A percentile compares a stretch with the other conserved stretches of the same genome.
These are phyloP conservation scores for Drosophila cracens DNA, from an alignment of 2,888 invertebrate genomes.

Conservation along the genomic window DNA sequence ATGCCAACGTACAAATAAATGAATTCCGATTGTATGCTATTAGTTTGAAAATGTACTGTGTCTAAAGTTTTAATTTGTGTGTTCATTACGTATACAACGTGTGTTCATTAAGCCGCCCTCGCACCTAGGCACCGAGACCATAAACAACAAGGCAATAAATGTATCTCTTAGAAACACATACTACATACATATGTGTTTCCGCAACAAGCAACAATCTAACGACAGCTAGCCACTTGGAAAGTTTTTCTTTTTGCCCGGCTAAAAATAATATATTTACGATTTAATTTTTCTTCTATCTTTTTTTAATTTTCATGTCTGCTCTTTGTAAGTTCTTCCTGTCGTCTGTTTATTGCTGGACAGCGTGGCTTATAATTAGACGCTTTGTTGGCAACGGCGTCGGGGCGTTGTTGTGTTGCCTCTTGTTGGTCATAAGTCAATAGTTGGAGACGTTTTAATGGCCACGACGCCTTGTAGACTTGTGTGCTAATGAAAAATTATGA, in stretches of 20 bases:
- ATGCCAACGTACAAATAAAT: conserved; percentile 62
- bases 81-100: conserved; percentile 46
- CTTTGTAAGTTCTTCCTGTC: conserved; percentile 48
- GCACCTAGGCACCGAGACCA: conserved; percentile 12
- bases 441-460: conserved; percentile 75
- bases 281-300: conserved; percentile 47
- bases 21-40: conserved; percentile 66
- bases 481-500: conserved; percentile 78
- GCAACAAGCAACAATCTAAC: conserved; percentile 25
- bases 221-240: conserved; percentile 26
- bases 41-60: conserved; percentile 57
- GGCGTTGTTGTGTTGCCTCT: conserved; percentile 29
- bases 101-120: conserved; percentile 56
- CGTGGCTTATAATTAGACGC: conserved; percentile 65
- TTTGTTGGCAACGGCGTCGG: conserved; percentile 26
- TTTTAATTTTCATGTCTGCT: conserved; percentile 51
- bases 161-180: conserved; percentile 23
- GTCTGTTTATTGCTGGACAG: conserved; percentile 36
- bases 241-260: conserved; percentile 40
- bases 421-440: conserved; percentile 75
- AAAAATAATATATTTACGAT: conserved; percentile 74
- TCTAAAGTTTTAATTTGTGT: conserved; percentile 68
- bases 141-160: conserved; percentile 47
- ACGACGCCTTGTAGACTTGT: conserved; percentile 33
- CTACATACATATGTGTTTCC: conserved; percentile 23